Conservation (phyloP, 1,140 invertebrate genomes). For the Arion vulgaris region DNA sequence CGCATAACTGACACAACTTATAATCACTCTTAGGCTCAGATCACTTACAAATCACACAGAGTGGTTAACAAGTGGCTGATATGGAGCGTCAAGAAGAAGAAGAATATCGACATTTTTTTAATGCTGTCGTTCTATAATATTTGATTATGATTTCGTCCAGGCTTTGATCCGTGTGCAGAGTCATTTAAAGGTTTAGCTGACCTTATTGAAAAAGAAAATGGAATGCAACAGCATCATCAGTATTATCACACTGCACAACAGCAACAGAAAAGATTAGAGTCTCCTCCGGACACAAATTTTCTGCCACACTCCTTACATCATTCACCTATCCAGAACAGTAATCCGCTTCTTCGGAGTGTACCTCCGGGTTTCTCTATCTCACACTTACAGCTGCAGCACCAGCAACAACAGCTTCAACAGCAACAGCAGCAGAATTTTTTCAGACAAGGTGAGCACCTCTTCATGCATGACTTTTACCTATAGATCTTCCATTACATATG, state of each 20-base stretch:
- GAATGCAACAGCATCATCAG: slow-evolving; percentile 37
- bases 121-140: no score
- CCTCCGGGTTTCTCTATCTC: slow-evolving; percentile 64
- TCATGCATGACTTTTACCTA: no score
- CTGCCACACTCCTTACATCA: slow-evolving; percentile 17
- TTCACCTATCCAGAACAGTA: slow-evolving; percentile 30
- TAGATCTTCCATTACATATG: no score
- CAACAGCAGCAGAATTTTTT: slow-evolving; percentile 45
- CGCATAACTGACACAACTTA: no score
- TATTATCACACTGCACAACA: slow-evolving; percentile 4
- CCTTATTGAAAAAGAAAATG: slow-evolving; percentile 86
- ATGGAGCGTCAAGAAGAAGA: no score
- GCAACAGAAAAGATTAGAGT: slow-evolving; percentile 1
- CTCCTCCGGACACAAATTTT: slow-evolving; percentile 16
- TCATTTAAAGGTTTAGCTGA: slow-evolving; percentile 96
- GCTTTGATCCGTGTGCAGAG: slow-evolving; percentile 96
- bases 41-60: no score
- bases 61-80: no score
- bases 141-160: slow-evolving; percentile 69
- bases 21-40: no score
- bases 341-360: slow-evolving; percentile 32
- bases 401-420: slow-evolving; percentile 53
- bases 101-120: no score
- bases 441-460: slow-evolving; percentile 50
- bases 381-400: slow-evolving; percentile 57